Base-by-base conservation (phyloP, 2,888 invertebrate species). In the Aleiodes leptofemur region DNA sequence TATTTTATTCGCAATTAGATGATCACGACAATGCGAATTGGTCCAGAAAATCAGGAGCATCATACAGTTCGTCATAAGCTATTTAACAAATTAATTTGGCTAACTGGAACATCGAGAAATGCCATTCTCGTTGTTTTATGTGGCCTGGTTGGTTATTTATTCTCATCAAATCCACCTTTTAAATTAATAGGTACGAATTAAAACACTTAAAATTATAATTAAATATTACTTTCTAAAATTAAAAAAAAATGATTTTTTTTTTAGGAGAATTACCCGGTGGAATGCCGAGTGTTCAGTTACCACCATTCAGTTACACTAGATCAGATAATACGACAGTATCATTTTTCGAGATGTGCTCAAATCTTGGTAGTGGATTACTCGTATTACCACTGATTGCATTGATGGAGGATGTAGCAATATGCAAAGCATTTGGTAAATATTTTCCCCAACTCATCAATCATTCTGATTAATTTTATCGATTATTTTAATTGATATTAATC, bases 351-450 rank as follows among this genome's bases (percentile, higher is more conserved):
- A 96, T 96, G 94, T 91, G 94, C 68, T 91, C 94, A 77, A 93
- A 95, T 89, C 92, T 98, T 86, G 96, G 97, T 68, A 94, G 96
- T 48, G 97, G 97, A 34, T 91, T 98, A 69, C 91, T 96, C 72
- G 96, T 98, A 29, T 93, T 98, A 69, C 97, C 98, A 1, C 90
- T 98, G 38, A 94, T 98, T 83, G 95, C 96, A 16, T 91, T 98
- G 51, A 93, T 98, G 90, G 98, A 98, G 89, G 95, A 96, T 84
- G 96, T 98, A 81, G 96, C 98, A 16, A 96, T 98, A 83, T 97
- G 97, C 90, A 98, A 97, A 91, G 96, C 97, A 34, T 97, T 98
- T 88, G 94, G 95, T 95, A 90, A 92, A 92, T 89, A 13, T 69
- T 31, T 43, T 9, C 43, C 23, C 23, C 23, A 2, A 13, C 51